phyloP scores from a whole-genome alignment of 53 echinoderm and acorn worm genomes.

The Mesocentrotus franciscanus region DNA sequence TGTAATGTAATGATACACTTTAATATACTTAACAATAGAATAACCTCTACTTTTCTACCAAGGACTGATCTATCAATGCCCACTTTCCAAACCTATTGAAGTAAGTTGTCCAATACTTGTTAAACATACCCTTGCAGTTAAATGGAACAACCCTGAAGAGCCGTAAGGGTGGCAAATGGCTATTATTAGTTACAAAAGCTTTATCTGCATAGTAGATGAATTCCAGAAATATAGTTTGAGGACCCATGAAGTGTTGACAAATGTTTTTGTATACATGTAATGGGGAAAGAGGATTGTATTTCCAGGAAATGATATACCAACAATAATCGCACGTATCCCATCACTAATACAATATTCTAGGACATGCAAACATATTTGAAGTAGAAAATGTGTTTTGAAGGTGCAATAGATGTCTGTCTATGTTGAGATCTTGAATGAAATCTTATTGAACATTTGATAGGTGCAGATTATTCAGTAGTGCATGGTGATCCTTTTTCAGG shows the following conservation, averaged over 20 bases:
- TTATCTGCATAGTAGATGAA: neutral
- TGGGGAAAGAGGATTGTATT: too few species aligned
- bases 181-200: neutral
- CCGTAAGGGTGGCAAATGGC: neutral
- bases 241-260: too few species aligned
- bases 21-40: neutral
- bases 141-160: neutral
- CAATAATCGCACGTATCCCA: too few species aligned
- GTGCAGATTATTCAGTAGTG: too few species aligned
- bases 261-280: too few species aligned
- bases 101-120: neutral
- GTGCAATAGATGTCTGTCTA: too few species aligned
- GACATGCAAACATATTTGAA: neutral
- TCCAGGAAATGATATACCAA: too few species aligned
- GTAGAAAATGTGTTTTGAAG: too few species aligned
- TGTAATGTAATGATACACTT: neutral
- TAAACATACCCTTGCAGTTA: neutral
- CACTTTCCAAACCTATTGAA: neutral
- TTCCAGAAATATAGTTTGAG: neutral
- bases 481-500: neutral
- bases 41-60: neutral
- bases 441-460: too few species aligned
- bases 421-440: too few species aligned
- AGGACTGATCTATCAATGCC: neutral
- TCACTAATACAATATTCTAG: neutral